phyloP scores from a whole-genome alignment of 2,797 vertebrate genomes.

The Takifugu rubripes region DNA sequence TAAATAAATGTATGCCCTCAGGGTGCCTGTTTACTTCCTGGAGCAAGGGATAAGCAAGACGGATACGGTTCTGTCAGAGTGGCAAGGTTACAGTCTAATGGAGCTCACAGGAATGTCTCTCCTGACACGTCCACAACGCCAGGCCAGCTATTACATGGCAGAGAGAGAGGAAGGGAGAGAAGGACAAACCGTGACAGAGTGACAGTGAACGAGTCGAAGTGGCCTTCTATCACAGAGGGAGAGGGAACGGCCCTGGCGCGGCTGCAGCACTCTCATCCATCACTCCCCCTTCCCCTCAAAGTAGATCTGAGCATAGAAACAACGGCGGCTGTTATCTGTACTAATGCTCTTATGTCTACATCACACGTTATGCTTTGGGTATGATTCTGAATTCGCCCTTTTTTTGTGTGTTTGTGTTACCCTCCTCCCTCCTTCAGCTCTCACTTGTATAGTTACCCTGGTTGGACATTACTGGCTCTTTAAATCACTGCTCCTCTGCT shows the following conservation, averaged over 20 bases:
- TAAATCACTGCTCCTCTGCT: too few relatives aligned
- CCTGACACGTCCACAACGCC: slow-evolving; percentile 42
- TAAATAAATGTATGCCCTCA: slow-evolving; percentile 7
- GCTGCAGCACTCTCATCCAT: slow-evolving; percentile 33
- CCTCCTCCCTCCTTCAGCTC: too few relatives aligned
- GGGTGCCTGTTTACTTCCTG: slow-evolving; percentile 17
- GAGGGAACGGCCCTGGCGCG: slow-evolving; percentile 30
- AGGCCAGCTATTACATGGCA: slow-evolving; percentile 41
- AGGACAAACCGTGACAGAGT: slow-evolving; percentile 20
- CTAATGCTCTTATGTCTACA: too few relatives aligned
- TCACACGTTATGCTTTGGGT: neutral
- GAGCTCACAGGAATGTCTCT: slow-evolving; percentile 46
- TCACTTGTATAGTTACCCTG: too few relatives aligned
- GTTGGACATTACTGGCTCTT: too few relatives aligned
- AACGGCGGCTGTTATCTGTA: neutral
- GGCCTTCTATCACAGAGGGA: neutral
- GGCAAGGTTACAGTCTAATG: slow-evolving; percentile 64
- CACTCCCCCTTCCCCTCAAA: slow-evolving; percentile 31
- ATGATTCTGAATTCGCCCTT: too few relatives aligned
- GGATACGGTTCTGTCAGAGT: slow-evolving; percentile 42
- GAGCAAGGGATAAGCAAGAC: slow-evolving; percentile 12
- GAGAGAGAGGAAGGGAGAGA: slow-evolving; percentile 8
- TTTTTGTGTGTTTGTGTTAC: too few relatives aligned
- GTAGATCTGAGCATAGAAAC: slow-evolving; percentile 1
- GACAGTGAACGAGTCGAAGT: neutral